phyloP scores from a whole-genome alignment of 2,888 invertebrate genomes.

The Melangyna quadrimaculata region DNA sequence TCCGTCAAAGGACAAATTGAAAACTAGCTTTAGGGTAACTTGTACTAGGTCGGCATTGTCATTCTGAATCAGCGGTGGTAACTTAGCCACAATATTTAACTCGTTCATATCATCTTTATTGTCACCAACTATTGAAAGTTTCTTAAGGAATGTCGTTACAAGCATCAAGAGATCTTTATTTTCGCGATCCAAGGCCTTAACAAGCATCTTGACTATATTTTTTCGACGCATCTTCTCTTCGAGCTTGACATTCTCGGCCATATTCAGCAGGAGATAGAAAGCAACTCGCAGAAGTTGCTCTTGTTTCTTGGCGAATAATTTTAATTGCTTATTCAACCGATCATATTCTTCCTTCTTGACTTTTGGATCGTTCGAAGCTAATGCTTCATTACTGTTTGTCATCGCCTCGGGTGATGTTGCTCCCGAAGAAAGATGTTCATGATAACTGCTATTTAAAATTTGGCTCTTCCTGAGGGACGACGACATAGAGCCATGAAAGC shows the following conservation, averaged over 20 bases:
- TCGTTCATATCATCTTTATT: slow-evolving; percentile 96
- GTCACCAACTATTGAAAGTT: slow-evolving; percentile 95
- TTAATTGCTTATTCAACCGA: slow-evolving; percentile 88
- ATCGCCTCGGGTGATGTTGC: slow-evolving; percentile 79
- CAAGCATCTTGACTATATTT: slow-evolving; percentile 92
- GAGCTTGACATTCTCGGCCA: slow-evolving; percentile 96
- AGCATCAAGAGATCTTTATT: slow-evolving; percentile 94
- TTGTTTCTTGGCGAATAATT: slow-evolving; percentile 93
- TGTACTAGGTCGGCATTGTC: slow-evolving; percentile 84
- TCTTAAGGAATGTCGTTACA: slow-evolving; percentile 96
- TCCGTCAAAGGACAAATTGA: slow-evolving; percentile 97
- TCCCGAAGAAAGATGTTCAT: slow-evolving; percentile 83
- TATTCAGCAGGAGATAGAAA: slow-evolving; percentile 95
- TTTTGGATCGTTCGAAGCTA: slow-evolving; percentile 79
- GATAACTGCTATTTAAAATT: slow-evolving; percentile 86
- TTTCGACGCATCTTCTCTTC: slow-evolving; percentile 99
- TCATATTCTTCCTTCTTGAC: slow-evolving; percentile 88
- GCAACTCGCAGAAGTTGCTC: slow-evolving; percentile 95
- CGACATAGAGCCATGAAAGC: slow-evolving; percentile 81
- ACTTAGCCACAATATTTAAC: slow-evolving; percentile 90
- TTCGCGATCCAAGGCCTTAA: slow-evolving; percentile 93
- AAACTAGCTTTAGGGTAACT: slow-evolving; percentile 92
- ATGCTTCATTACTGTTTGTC: slow-evolving; percentile 78
- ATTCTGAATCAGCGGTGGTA: slow-evolving; percentile 89
- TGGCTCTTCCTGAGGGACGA: slow-evolving; percentile 83